A percentile compares a stretch with the other conserved stretches of the same genome.
Evolutionary conservation across 2,113 vertebrate species (phyloP).

Genomic region (Maccullochella peelii): DNA sequence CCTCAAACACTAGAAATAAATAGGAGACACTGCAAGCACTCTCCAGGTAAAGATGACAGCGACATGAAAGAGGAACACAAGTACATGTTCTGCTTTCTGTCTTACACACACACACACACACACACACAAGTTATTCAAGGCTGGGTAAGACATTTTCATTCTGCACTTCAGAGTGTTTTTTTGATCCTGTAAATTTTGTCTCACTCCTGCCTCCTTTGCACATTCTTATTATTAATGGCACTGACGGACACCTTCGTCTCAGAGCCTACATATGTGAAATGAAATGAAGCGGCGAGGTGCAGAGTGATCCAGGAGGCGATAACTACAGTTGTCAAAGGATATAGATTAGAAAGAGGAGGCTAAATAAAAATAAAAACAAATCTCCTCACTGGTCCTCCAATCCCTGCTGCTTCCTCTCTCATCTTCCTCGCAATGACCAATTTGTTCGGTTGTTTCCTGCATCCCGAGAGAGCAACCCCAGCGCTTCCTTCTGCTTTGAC

Average conservation of each 20-base stretch:
- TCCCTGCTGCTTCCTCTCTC: constrained; percentile 3
- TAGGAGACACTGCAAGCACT: background rate
- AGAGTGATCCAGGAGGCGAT: constrained; percentile 18
- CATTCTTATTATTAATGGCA: constrained; percentile 16
- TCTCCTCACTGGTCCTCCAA: background rate
- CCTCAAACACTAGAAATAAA: background rate
- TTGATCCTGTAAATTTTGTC: background rate
- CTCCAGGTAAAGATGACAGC: constrained; percentile 9
- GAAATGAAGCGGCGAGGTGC: background rate
- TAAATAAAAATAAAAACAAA: constrained; percentile 2
- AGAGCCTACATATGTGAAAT: background rate
- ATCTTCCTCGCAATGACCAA: constrained; percentile 11
- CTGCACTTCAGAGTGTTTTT: background rate
- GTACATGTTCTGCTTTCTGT: constrained; percentile 1
- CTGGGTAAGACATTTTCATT: background rate
- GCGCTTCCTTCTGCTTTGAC: background rate
- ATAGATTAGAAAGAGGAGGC: constrained; percentile 21
- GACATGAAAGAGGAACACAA: constrained; percentile 22
- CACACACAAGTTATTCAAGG: background rate
- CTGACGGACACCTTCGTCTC: constrained; percentile 12
- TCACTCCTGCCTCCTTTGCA: constrained; percentile 7
- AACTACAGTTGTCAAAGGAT: constrained; percentile 28
- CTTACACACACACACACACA: background rate
- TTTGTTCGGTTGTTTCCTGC: constrained; percentile 28
- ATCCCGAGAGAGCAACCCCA: background rate